A percentile compares a stretch with the other conserved stretches of the same genome.
Conservation (phyloP, 2,113 vertebrate species). For the Eretmochelys imbricata region DNA sequence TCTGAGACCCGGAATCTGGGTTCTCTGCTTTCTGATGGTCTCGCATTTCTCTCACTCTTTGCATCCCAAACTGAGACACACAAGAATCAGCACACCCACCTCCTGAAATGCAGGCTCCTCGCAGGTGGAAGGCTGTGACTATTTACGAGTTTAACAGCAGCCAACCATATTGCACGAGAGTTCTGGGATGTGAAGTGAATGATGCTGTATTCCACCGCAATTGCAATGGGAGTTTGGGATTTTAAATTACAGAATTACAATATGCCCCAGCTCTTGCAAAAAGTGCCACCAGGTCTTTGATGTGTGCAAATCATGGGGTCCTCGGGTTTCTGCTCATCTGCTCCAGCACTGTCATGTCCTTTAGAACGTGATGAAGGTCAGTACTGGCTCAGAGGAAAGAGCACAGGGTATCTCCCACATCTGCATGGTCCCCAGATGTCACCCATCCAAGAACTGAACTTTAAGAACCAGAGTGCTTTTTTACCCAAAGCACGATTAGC, state of each 20-base stretch:
- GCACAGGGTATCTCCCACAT: not conserved
- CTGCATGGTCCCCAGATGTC: not conserved
- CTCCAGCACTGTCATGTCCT: not conserved
- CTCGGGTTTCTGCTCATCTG: not conserved
- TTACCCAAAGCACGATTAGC: not conserved
- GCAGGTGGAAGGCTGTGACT: not conserved
- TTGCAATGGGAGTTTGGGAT: not conserved
- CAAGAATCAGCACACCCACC: not conserved
- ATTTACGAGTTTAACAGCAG: not conserved
- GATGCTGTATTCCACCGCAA: not conserved
- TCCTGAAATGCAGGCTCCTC: not conserved
- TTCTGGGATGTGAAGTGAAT: too few species aligned
- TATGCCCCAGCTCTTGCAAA: not conserved
- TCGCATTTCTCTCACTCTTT: accelerated
- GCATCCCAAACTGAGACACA: accelerated
- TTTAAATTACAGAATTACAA: not conserved
- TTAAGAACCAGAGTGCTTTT: not conserved
- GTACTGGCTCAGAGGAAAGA: not conserved
- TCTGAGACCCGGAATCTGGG: constrained; percentile 61
- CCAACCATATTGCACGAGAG: too few species aligned
- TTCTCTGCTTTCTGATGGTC: not conserved
- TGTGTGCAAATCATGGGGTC: not conserved
- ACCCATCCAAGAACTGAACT: not conserved
- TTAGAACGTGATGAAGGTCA: not conserved
- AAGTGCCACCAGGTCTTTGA: not conserved